phyloP scores from a whole-genome alignment of 2,113 vertebrate species.

The Mellivora capensis region DNA sequence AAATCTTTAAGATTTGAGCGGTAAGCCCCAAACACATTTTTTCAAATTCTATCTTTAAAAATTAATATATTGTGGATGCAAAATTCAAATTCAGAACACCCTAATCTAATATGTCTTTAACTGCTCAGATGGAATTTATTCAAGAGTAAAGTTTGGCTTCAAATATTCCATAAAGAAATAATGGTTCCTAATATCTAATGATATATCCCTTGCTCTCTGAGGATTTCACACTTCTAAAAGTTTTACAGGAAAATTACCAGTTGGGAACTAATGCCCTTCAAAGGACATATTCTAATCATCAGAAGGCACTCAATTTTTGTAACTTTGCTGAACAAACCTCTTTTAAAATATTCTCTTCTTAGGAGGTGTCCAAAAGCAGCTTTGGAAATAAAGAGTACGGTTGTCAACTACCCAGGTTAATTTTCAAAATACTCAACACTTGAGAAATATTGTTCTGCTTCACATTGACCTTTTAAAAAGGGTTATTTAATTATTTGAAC shows the following conservation, averaged over 20 bases:
- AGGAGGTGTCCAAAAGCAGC: background rate
- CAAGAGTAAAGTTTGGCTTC: conserved; percentile 15
- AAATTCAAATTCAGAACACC: background rate
- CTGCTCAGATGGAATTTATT: background rate
- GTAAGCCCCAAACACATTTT: background rate
- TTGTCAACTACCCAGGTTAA: background rate
- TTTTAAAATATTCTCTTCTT: background rate
- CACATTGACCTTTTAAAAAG: background rate
- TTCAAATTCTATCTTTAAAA: background rate
- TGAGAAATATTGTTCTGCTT: background rate
- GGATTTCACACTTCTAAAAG: conserved; percentile 31
- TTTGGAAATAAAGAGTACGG: background rate
- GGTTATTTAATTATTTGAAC: background rate
- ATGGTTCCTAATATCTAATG: conserved; percentile 22
- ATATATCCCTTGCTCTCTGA: conserved; percentile 24
- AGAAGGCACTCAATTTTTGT: background rate
- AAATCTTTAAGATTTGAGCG: background rate
- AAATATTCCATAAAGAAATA: conserved; percentile 27
- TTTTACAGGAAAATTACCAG: conserved; percentile 48
- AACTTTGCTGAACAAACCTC: background rate
- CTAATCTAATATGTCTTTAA: background rate
- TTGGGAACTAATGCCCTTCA: conserved; percentile 34
- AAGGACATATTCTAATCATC: background rate
- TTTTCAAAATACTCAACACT: background rate
- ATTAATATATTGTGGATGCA: background rate